A percentile compares a stretch with the other conserved stretches of the same genome.
Conservation (phyloP, 2,888 invertebrate species). For the Cotesia congregata region DNA sequence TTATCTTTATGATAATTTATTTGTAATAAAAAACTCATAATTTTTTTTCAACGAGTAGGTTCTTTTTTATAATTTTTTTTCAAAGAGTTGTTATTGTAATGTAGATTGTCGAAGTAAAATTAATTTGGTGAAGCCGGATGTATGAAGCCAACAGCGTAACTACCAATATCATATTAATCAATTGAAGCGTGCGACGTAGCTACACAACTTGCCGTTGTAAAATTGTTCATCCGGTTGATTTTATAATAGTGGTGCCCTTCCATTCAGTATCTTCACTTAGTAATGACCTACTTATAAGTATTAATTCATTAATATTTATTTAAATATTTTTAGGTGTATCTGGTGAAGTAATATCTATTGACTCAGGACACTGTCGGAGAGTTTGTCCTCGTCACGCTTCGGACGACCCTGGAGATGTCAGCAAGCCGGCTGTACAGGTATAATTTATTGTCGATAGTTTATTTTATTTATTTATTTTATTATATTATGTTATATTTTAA, state of each 20-base stretch:
- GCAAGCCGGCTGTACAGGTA: slow-evolving; percentile 66
- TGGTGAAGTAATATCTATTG: slow-evolving; percentile 66
- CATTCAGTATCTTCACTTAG: slow-evolving; percentile 31
- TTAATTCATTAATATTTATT: slow-evolving; percentile 10
- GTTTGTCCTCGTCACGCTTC: slow-evolving; percentile 62
- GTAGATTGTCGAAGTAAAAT: background rate
- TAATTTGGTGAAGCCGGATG: slow-evolving; percentile 21
- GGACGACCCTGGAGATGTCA: slow-evolving; percentile 66
- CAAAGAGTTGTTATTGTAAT: background rate
- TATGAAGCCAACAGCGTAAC: slow-evolving; percentile 20
- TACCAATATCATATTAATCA: slow-evolving; percentile 37
- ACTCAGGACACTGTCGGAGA: slow-evolving; percentile 67
- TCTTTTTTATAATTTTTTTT: no score
- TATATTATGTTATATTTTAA: background rate
- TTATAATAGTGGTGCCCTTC: slow-evolving; percentile 22
- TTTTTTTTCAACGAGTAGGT: no score
- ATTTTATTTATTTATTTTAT: background rate
- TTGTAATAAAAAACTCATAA: no score
- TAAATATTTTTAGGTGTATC: slow-evolving; percentile 61
- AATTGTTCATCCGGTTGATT: slow-evolving; percentile 40
- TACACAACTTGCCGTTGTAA: slow-evolving; percentile 33
- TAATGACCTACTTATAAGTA: slow-evolving; percentile 26
- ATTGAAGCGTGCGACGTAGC: slow-evolving; percentile 31
- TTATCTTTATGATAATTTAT: no score
- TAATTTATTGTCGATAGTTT: slow-evolving; percentile 18